phyloP scores from a whole-genome alignment of 2,888 invertebrate genomes.

The Graphium colonna region DNA sequence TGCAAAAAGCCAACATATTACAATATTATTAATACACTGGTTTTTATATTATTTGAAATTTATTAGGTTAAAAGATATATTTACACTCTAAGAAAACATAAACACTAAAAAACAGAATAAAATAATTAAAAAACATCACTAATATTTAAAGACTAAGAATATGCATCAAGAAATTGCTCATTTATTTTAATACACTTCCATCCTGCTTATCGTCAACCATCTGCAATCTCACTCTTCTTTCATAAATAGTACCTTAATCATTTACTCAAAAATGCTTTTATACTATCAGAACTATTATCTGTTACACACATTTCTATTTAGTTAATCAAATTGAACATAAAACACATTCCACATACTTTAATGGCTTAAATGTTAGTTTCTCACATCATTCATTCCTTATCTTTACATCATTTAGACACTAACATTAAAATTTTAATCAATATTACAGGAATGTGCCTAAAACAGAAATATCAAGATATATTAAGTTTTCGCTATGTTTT shows the following conservation, averaged over 20 bases:
- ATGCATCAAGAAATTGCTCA: slow-evolving; percentile 17
- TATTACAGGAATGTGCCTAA: slow-evolving; percentile 8
- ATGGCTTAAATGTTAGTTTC: slow-evolving; percentile 4
- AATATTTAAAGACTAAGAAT: slow-evolving; percentile 15
- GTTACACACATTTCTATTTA: slow-evolving; percentile 4
- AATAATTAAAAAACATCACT: slow-evolving; percentile 13
- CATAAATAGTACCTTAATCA: slow-evolving; percentile 13
- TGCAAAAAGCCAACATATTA: not conserved
- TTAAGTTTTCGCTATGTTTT: not conserved
- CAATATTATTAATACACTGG: slow-evolving; percentile 7
- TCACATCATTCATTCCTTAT: slow-evolving; percentile 13
- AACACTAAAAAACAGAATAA: slow-evolving; percentile 15
- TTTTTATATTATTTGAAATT: slow-evolving; percentile 4
- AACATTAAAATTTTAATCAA: not conserved
- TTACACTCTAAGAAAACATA: slow-evolving; percentile 14
- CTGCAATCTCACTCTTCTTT: not conserved
- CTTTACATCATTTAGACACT: slow-evolving; percentile 6
- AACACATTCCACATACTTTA: slow-evolving; percentile 12
- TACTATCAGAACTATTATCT: slow-evolving; percentile 15
- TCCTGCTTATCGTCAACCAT: slow-evolving; percentile 9
- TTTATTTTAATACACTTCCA: not conserved
- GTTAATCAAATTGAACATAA: slow-evolving; percentile 15
- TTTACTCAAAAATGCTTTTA: slow-evolving; percentile 18
- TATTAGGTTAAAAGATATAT: slow-evolving; percentile 9
- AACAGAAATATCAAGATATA: not conserved